These are phyloP conservation scores for Argynnis bischoffii DNA, from an alignment of 2,888 invertebrate species.

Conservation along the genomic window DNA sequence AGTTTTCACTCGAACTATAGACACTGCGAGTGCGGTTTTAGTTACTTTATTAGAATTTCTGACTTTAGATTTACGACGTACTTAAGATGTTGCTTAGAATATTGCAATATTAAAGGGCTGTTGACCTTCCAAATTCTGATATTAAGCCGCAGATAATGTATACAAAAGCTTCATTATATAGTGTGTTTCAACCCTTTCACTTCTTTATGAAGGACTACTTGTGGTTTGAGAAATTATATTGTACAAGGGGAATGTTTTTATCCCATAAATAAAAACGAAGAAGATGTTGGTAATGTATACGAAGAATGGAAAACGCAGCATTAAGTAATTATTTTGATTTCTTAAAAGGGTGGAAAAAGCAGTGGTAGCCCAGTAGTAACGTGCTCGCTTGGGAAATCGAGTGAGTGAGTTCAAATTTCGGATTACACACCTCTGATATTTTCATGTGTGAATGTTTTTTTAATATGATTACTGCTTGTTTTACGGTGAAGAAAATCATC, in stretches of 20 bases:
- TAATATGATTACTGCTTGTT: too few relatives aligned
- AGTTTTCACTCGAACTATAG: not conserved
- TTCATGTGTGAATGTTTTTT: too few relatives aligned
- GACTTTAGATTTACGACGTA: slow-evolving; percentile 3
- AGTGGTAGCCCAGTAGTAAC: too few relatives aligned
- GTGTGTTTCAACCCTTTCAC: not conserved
- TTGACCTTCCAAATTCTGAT: slow-evolving; percentile 1
- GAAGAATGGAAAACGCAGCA: too few relatives aligned
- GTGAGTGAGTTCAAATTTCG: too few relatives aligned
- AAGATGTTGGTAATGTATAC: too few relatives aligned
- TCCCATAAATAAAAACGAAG: too few relatives aligned
- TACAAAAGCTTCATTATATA: not conserved
- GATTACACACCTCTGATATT: too few relatives aligned
- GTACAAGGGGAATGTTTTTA: not conserved
- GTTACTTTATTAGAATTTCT: slow-evolving; percentile 2
- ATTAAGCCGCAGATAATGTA: not conserved
- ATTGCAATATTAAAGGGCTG: not conserved
- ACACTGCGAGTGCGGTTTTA: not conserved
- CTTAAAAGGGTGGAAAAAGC: too few relatives aligned
- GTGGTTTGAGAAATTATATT: not conserved
- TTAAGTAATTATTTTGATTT: too few relatives aligned
- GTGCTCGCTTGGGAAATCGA: too few relatives aligned
- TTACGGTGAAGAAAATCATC: too few relatives aligned
- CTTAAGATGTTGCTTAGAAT: not conserved
- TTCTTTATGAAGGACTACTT: not conserved